phyloP scores from a whole-genome alignment of 1,140 invertebrate genomes.

The Brachionus manjavacas region DNA sequence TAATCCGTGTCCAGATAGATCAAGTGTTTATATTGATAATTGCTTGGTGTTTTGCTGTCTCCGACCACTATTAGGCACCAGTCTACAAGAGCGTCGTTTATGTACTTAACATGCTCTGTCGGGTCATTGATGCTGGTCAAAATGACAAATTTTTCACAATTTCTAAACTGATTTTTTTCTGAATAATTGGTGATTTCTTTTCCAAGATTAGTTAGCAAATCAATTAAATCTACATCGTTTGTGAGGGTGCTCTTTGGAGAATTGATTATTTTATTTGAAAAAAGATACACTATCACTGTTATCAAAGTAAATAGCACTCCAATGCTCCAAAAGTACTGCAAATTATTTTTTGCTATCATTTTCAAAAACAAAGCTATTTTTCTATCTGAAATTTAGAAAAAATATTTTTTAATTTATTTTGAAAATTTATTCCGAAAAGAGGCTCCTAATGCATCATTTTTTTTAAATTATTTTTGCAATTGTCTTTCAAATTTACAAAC shows the following conservation, averaged over 20 bases:
- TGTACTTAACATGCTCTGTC: conserved; percentile 43
- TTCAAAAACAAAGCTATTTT: too few species aligned
- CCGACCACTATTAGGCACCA: conserved; percentile 50
- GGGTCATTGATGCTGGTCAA: conserved; percentile 45
- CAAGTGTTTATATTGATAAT: conserved; percentile 45
- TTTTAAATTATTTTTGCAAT: too few species aligned
- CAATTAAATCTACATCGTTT: neutral
- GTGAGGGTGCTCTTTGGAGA: neutral
- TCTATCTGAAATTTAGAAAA: too few species aligned
- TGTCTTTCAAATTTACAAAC: too few species aligned
- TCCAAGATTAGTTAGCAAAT: neutral
- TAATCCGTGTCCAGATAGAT: neutral
- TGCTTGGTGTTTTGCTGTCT: conserved; percentile 47
- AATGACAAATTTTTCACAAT: conserved; percentile 46
- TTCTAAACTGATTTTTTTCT: neutral
- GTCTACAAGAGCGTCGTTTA: conserved; percentile 44
- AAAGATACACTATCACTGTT: neutral
- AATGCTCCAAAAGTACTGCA: too few species aligned
- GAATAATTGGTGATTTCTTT: neutral
- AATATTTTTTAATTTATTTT: too few species aligned
- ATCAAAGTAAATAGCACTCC: too few species aligned
- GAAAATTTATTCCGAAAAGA: too few species aligned
- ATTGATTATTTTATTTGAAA: neutral
- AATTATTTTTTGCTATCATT: too few species aligned
- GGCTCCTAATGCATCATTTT: too few species aligned